Evolutionary conservation across 1,140 invertebrate species (phyloP), one percentile per base, ranked within the genome.

Genomic region (Lasioglossum albipes): DNA sequence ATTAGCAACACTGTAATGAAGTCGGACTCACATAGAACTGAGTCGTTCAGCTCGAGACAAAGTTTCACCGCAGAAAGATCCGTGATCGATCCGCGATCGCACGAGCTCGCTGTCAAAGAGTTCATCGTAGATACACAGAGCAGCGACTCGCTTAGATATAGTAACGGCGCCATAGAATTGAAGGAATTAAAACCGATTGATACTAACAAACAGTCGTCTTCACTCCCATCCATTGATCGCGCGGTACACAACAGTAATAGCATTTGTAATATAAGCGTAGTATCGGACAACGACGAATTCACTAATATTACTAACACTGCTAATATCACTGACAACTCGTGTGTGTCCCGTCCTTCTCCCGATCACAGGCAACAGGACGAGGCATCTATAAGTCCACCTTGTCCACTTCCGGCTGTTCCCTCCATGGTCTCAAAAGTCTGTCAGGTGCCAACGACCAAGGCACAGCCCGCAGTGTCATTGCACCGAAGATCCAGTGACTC

Each of bases 401-500:
- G 75, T n/a, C 69, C 89, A 66, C 75, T 86, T 74, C 72, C 90
- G 82, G 65, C 82, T 49, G 61, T 87, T 45, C 49, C 87, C 27
- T 79, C 88, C 41, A 68, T 88, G 79, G 83, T 87, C 0, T 69
- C 92, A 80, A 87, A 91, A 77, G 82, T 89, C n/a, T 87, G 91
- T 7, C 94, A 94, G 74, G 94, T 95, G 75, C 94, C 94, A 83
- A 93, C 93, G 3, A 94, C 90, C 67, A 94, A 93, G 90, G 94
- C 92, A 88, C 93, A 82, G 81, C 84, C 79, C 91, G 94, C 79
- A 3, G 82, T 87, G 80, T 93, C 92, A 75, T 95, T 96, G 74
- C 96, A 96, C 88, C 94, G 97, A 67, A 94, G 98, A 78, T 98
- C 97, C 0, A 98, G 98, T 7, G 98, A 99, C 91, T 98, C 98